Percentiles rank a stretch among this genome's conserved stretches.
Evolutionary conservation across 1,140 invertebrate species (phyloP).

Genomic region (Diorhabda elongata): DNA sequence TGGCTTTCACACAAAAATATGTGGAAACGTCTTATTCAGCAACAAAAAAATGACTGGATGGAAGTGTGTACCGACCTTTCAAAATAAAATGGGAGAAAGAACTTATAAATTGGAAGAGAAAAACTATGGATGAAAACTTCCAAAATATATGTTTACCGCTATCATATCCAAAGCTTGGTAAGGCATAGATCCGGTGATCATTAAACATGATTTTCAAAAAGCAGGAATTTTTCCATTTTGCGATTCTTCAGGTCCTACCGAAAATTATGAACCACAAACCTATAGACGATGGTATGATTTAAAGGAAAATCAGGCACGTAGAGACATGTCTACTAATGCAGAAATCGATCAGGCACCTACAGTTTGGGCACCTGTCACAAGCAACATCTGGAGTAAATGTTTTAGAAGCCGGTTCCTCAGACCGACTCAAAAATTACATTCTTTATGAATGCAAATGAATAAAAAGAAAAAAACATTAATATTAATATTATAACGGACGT

Average conservation of each 20-base stretch:
- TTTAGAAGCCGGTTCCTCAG: not conserved
- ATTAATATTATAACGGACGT: slow-evolving; percentile 7
- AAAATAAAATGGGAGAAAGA: not conserved
- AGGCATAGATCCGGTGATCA: slow-evolving; percentile 11
- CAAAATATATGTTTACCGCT: not conserved
- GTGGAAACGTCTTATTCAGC: too few relatives aligned
- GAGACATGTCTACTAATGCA: not conserved
- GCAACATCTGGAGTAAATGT: not conserved
- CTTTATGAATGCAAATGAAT: too few relatives aligned
- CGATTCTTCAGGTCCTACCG: not conserved
- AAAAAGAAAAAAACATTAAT: slow-evolving; percentile 6
- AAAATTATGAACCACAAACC: not conserved
- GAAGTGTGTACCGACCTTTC: not conserved
- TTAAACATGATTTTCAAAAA: slow-evolving; percentile 20
- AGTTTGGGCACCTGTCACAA: slow-evolving; percentile 5
- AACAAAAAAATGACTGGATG: too few relatives aligned
- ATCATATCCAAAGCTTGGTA: slow-evolving; percentile 5
- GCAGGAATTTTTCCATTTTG: slow-evolving; percentile 15
- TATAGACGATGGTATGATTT: slow-evolving; percentile 1
- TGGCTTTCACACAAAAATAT: too few relatives aligned
- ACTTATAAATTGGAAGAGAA: not conserved
- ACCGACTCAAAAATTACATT: not conserved
- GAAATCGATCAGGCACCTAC: not conserved
- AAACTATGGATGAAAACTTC: too few relatives aligned
- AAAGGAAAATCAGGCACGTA: not conserved